Base-by-base conservation (phyloP, 1,140 invertebrate species). In the Zaprionus nigranus region DNA sequence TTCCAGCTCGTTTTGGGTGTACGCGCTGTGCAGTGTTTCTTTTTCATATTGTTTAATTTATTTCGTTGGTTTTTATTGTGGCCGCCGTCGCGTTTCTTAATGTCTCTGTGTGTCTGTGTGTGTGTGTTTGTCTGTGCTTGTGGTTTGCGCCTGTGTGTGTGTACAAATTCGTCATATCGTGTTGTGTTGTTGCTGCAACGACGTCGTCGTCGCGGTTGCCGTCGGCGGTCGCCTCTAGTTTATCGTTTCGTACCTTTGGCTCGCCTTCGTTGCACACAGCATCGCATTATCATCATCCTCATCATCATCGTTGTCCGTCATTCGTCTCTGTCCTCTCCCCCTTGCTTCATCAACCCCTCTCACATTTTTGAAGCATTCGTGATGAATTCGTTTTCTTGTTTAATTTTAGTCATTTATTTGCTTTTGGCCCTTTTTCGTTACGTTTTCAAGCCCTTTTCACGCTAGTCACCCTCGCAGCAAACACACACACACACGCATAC, bases 11-110 rank as follows among this genome's bases (percentile, higher is more conserved):
- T 78, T 85, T 81, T 78, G 78, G 68, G 81, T 84, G 81, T 84
- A 74, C 62, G 67, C 38, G 49, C 64, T 73, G 76, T 73, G 84
- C 83, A 80, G 84, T 86, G 84, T 87, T 83, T 87, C 86, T 79
- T 87, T 87, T 87, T 87, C 83, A 87, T 87, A 87, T 88, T 87
- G 87, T 87, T 87, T 88, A 87, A 87, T 87, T 87, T 87, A 87
- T 87, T 88, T 87, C 80, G 84, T 87, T 87, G 83, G 84, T 83
- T 87, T 86, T 86, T 83, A 88, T 87, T 87, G 84, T 83, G 84
- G 73, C 83, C 72, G 69, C 6, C 53, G 24, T 73, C 65, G 67
- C 58, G 71, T 66, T 67, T 36, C 49, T 51, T n/a, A 12, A 4
- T 51, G 20, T 11, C 11, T 51, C 12, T 65, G 7, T 38, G 20